phyloP scores from a whole-genome alignment of 92 coral and sea anemone species.

The Parazoanthus darwini region DNA sequence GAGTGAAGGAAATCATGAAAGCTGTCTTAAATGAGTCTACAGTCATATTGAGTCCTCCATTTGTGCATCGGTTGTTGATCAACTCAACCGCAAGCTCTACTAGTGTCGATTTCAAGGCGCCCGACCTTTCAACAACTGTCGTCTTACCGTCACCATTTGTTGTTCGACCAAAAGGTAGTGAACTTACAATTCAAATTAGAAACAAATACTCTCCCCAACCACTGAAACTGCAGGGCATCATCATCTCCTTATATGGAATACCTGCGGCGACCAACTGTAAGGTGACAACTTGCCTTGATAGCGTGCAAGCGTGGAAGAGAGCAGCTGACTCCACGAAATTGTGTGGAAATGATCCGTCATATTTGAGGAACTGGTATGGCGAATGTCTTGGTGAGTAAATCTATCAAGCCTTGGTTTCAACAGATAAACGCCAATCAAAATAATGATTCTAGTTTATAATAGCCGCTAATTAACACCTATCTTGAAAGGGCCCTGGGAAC shows the following conservation, averaged over 20 bases:
- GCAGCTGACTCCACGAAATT: conserved; percentile 3
- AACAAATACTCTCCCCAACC: neutral
- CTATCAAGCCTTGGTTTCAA: neutral
- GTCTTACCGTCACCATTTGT: conserved; percentile 10
- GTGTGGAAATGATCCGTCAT: conserved; percentile 18
- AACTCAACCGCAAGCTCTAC: neutral
- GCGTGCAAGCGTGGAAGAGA: conserved; percentile 10
- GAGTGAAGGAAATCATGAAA: conserved; percentile 13
- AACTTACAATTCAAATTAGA: conserved; percentile 9
- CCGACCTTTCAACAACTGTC: conserved; percentile 6
- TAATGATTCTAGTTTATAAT: neutral
- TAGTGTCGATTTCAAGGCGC: conserved; percentile 2
- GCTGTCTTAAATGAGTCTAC: conserved; percentile 17
- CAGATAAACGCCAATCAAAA: no score
- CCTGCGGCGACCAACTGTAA: conserved; percentile 17
- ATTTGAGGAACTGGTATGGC: conserved; percentile 21
- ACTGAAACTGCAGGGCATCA: neutral
- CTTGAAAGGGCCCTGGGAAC: no score
- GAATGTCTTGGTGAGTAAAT: conserved; percentile 26
- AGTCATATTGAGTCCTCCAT: neutral
- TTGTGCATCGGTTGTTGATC: neutral
- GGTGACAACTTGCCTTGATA: neutral
- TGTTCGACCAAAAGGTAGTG: conserved; percentile 27
- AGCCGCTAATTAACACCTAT: neutral
- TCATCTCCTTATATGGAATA: conserved; percentile 14